Evolutionary conservation across 1,140 invertebrate genomes (phyloP), one percentile per base, ranked within the genome.

Genomic region (Euura lappo): DNA sequence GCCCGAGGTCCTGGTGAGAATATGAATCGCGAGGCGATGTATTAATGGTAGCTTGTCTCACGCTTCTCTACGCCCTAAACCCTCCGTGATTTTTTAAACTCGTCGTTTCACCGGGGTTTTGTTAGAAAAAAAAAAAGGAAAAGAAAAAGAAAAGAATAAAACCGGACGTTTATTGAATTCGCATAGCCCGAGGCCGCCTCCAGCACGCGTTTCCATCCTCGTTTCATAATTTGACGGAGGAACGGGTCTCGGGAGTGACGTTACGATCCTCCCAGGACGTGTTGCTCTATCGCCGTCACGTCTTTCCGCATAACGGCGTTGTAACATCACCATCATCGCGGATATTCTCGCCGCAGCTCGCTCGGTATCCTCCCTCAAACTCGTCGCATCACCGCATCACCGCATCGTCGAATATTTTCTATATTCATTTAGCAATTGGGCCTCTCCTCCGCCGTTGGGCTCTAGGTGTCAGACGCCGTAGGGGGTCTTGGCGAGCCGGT

Each of bases 401-500:
- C 28, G 1, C 47, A 51, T 51, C 7, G 7, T n/a, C 47, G 47
- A 51, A n/a, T 7, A 51, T 51, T 51, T 51, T 51, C 47, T 51
- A 51, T 8, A 51, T 51, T 51, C 47, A 51, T 51, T 51, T 51
- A 51, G 47, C 47, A 51, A 51, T 51, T 51, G 47, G 47, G 2
- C 47, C 47, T 51, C 47, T 7, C 11, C 47, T 7, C 47, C 47
- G 47, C 11, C 47, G 47, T 51, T 81, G 84, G 85, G 85, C 86
- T 83, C 79, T 81, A 86, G 84, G 85, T 86, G 85, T 86, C 79
- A 78, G 81, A 79, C 84, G 78, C 84, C 80, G 77, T 86, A 86
- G 85, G 85, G 85, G 85, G 84, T 82, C 78, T 73, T 74, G 77
- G 79, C 79, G 82, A 79, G 83, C 75, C 77, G 84, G 85, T 86